A percentile compares a stretch with the other conserved stretches of the same genome.
phyloP scores from a whole-genome alignment of 2,113 vertebrate species.

The Nannospalax galili region DNA sequence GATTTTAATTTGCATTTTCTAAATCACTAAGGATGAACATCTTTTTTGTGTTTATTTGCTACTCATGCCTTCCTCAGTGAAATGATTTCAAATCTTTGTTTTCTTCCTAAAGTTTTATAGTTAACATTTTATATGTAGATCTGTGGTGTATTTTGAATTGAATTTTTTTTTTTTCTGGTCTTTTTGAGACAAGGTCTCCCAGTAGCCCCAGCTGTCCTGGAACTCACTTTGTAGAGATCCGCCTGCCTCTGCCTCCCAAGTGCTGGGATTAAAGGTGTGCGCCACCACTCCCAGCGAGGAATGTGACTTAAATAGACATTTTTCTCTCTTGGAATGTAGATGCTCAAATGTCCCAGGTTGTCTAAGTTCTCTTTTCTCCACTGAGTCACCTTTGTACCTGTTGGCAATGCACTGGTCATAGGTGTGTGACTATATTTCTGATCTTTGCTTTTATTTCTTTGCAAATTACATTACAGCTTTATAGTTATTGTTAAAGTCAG shows the following conservation, averaged over 20 bases:
- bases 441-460: background rate
- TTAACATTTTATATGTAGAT: constrained; percentile 26
- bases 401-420: background rate
- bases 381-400: background rate
- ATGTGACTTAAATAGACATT: background rate
- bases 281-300: background rate
- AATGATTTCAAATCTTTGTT: background rate
- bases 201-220: no score
- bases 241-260: no score
- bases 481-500: background rate
- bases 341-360: background rate
- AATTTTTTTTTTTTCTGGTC: background rate
- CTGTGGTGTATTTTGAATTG: background rate
- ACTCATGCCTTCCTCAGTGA: background rate
- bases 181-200: no score
- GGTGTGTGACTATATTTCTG: background rate
- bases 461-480: background rate
- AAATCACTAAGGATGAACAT: background rate
- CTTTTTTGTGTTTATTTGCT: background rate
- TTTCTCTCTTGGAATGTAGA: background rate
- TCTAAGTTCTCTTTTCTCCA: background rate
- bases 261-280: no score
- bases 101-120: constrained; percentile 1
- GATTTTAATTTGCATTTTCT: constrained; percentile 10
- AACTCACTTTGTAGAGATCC: no score